Percentiles rank a stretch among this genome's conserved stretches.
Conservation (phyloP, 2,888 invertebrate genomes). For the Patella depressa region DNA sequence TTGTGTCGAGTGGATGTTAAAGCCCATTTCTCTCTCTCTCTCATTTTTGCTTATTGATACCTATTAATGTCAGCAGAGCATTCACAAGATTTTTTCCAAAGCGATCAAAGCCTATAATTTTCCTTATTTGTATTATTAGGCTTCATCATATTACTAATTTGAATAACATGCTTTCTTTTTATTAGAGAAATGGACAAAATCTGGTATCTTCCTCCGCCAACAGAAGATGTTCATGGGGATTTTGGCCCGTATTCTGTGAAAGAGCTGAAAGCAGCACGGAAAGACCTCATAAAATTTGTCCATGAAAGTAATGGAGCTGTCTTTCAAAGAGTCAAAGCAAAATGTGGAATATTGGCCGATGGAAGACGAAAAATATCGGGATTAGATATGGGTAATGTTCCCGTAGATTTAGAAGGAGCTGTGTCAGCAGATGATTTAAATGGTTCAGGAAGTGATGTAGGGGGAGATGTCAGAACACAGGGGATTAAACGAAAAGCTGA, state of each 20-base stretch:
- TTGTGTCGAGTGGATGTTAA: too few relatives aligned
- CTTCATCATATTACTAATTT: too few relatives aligned
- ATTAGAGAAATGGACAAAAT: background rate
- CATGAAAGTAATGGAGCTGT: slow-evolving; percentile 10
- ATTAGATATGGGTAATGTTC: background rate
- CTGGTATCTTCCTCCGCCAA: background rate
- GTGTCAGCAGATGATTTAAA: background rate
- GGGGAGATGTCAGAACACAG: background rate
- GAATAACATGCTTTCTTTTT: background rate
- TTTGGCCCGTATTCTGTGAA: slow-evolving; percentile 3
- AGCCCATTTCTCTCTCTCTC: too few relatives aligned
- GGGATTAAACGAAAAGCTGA: background rate
- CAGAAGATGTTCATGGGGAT: background rate
- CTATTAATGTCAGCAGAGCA: too few relatives aligned
- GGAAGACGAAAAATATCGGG: slow-evolving; percentile 2
- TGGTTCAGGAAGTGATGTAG: background rate
- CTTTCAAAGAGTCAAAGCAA: background rate
- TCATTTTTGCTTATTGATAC: too few relatives aligned
- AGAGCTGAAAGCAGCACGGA: background rate
- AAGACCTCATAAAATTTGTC: background rate
- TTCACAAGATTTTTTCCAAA: too few relatives aligned
- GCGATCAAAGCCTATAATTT: too few relatives aligned
- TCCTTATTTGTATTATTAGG: too few relatives aligned
- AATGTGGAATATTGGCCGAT: slow-evolving; percentile 4
- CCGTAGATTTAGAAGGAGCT: slow-evolving; percentile 2